A percentile compares a stretch with the other conserved stretches of the same genome.
These are phyloP conservation scores for Drosophila lini DNA, from an alignment of 1,140 invertebrate genomes.

Conservation along the genomic window DNA sequence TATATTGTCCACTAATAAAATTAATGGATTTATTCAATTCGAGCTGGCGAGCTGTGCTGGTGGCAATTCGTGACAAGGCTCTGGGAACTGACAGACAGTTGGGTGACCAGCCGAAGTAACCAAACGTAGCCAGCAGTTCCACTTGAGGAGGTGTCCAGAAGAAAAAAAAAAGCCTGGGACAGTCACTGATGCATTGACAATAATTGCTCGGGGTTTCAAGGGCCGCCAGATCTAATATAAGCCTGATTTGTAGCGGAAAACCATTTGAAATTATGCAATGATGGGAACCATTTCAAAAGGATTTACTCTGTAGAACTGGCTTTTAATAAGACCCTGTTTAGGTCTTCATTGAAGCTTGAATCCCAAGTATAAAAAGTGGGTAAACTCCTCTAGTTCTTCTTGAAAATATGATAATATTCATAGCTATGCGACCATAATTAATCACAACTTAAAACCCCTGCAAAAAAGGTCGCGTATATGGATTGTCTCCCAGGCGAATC, in stretches of 20 bases:
- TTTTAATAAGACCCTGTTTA: neutral
- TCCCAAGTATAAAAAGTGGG: neutral
- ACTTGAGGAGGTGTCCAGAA: slow-evolving; percentile 47
- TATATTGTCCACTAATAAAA: slow-evolving; percentile 78
- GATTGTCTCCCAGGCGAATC: slow-evolving; percentile 29
- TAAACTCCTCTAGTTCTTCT: neutral
- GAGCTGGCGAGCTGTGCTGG: slow-evolving; percentile 67
- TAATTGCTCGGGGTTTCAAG: slow-evolving; percentile 30
- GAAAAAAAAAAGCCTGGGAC: slow-evolving; percentile 12
- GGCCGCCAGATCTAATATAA: slow-evolving; percentile 38
- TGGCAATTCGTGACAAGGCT: slow-evolving; percentile 64
- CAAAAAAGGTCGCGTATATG: slow-evolving; percentile 31
- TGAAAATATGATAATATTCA: slow-evolving; percentile 16
- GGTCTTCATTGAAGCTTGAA: neutral
- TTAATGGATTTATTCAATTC: slow-evolving; percentile 80
- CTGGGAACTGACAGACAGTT: slow-evolving; percentile 50
- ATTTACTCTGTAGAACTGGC: neutral
- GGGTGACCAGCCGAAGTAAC: slow-evolving; percentile 12
- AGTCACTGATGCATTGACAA: slow-evolving; percentile 29
- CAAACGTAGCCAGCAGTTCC: slow-evolving; percentile 62
- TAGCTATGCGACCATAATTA: slow-evolving; percentile 46
- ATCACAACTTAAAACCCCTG: slow-evolving; percentile 38
- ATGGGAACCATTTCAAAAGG: neutral
- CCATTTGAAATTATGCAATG: slow-evolving; percentile 16
- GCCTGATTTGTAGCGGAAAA: slow-evolving; percentile 40